phyloP scores from a whole-genome alignment of 2,888 invertebrate genomes.

The Nomada goodeniana region DNA sequence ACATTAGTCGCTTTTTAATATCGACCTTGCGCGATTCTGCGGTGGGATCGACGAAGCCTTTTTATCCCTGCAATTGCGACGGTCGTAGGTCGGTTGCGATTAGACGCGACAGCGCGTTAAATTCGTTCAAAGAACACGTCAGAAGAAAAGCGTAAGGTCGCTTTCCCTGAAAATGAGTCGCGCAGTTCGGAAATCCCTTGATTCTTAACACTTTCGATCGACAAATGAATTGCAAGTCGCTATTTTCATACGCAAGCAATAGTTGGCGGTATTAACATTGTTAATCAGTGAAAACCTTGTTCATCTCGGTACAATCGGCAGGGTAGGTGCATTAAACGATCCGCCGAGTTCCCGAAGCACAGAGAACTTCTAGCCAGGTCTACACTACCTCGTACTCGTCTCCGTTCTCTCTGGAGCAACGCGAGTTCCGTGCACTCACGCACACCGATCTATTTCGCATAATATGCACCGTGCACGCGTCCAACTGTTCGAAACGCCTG shows the following conservation, averaged over 20 bases:
- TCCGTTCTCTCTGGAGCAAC: not conserved
- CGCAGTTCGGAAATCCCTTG: no score
- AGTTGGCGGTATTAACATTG: no score
- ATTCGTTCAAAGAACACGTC: no score
- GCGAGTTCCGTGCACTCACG: not conserved
- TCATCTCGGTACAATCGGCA: not conserved
- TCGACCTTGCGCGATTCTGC: not conserved
- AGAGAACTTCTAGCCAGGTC: not conserved
- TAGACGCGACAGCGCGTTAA: no score
- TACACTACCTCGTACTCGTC: not conserved
- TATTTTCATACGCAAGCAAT: no score
- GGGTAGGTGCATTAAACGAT: not conserved
- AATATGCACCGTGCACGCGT: not conserved
- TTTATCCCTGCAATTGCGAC: not conserved
- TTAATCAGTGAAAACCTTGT: no score
- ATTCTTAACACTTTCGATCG: no score
- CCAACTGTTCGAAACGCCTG: slow-evolving; percentile 12
- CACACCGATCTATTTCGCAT: not conserved
- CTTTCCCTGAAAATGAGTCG: no score
- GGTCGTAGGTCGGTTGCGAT: no score
- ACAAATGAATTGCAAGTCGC: no score
- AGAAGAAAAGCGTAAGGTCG: no score
- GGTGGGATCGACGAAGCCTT: not conserved
- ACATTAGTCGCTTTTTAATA: slow-evolving; percentile 15
- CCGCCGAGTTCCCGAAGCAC: not conserved